phyloP scores from a whole-genome alignment of 1,140 invertebrate genomes.

The Ceratoteleas bidentatus region DNA sequence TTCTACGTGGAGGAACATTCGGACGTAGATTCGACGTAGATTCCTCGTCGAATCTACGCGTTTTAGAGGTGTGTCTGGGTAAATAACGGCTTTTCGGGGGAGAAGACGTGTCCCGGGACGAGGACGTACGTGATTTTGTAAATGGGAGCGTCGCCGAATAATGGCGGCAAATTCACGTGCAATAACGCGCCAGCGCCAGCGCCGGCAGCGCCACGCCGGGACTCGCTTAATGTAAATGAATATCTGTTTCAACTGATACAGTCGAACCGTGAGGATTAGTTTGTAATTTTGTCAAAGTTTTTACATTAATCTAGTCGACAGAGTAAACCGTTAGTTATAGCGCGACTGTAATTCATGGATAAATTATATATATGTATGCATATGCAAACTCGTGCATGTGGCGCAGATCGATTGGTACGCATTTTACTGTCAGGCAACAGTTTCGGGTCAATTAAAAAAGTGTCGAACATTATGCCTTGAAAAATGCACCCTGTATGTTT shows the following conservation, averaged over 20 bases:
- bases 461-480: too few relatives aligned
- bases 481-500: too few relatives aligned
- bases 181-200: slow-evolving; percentile 22
- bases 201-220: slow-evolving; percentile 28
- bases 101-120: not conserved
- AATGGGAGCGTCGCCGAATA: slow-evolving; percentile 17
- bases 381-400: too few relatives aligned
- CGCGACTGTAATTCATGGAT: slow-evolving; percentile 62
- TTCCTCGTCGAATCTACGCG: too few relatives aligned
- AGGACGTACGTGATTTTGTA: slow-evolving; percentile 36
- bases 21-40: too few relatives aligned
- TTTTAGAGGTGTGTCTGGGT: too few relatives aligned
- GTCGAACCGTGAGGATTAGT: slow-evolving; percentile 56
- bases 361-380: slow-evolving; percentile 51
- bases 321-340: slow-evolving; percentile 64
- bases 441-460: too few relatives aligned
- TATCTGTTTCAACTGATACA: slow-evolving; percentile 61
- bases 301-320: slow-evolving; percentile 67
- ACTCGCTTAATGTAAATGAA: slow-evolving; percentile 63
- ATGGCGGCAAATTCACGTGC: slow-evolving; percentile 37
- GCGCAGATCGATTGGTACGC: too few relatives aligned
- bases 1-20: too few relatives aligned
- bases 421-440: slow-evolving; percentile 16
- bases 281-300: slow-evolving; percentile 68
- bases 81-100: too few relatives aligned